Percentiles rank a stretch among this genome's conserved stretches.
These are phyloP conservation scores for Bursaphelenchus mucronatus DNA, from an alignment of 1,140 invertebrate genomes.

Conservation along the genomic window DNA sequence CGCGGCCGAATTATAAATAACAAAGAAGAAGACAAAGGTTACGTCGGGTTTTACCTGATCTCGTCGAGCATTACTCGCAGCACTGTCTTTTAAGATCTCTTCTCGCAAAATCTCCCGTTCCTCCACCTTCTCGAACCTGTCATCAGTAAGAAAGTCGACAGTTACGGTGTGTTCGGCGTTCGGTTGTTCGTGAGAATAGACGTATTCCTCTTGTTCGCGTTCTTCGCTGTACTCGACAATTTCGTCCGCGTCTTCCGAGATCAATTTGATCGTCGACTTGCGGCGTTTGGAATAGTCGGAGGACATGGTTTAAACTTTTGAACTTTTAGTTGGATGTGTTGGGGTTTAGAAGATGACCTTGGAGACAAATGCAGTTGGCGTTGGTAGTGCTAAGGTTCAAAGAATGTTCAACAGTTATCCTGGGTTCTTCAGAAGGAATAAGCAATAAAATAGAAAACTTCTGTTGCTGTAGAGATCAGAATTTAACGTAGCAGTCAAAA, in stretches of 20 bases:
- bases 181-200: slow-evolving; percentile 25
- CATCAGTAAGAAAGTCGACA: slow-evolving; percentile 38
- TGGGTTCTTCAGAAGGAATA: no score
- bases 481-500: no score
- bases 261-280: slow-evolving; percentile 10
- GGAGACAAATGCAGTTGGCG: no score
- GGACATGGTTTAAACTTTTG: no score
- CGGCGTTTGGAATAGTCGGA: not conserved
- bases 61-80: not conserved
- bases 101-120: not conserved
- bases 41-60: not conserved
- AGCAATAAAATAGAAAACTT: no score
- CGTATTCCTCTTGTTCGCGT: slow-evolving; percentile 34
- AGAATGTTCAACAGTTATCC: no score
- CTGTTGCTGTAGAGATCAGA: no score
- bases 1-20: not conserved
- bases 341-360: no score
- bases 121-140: slow-evolving; percentile 15
- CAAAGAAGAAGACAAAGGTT: slow-evolving; percentile 10
- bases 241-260: slow-evolving; percentile 6
- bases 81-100: not conserved
- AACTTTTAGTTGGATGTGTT: no score
- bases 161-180: slow-evolving; percentile 27
- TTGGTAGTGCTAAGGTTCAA: no score
- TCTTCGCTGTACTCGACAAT: slow-evolving; percentile 22